phyloP scores from a whole-genome alignment of 2,113 vertebrate genomes.

The Puffinus mauretanicus region DNA sequence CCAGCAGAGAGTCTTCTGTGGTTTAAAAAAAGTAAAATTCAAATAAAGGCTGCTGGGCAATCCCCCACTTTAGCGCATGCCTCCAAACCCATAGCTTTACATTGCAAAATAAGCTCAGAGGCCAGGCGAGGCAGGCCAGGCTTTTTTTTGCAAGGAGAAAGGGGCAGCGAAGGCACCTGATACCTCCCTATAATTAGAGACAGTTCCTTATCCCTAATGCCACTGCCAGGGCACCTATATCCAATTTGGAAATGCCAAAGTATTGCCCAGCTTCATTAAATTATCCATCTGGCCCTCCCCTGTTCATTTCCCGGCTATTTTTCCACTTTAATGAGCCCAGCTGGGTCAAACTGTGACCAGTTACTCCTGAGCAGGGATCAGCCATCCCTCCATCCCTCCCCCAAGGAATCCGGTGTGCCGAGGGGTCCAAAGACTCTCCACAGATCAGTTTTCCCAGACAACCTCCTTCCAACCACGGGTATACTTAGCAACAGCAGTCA shows the following conservation, averaged over 20 bases:
- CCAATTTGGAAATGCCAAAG: not conserved
- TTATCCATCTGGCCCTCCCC: constrained; percentile 5
- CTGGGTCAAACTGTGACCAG: not conserved
- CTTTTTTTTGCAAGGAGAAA: constrained; percentile 14
- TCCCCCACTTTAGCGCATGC: not conserved
- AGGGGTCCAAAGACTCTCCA: constrained; percentile 14
- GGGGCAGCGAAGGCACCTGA: constrained; percentile 25
- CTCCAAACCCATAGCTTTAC: not conserved
- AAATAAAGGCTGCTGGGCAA: not conserved
- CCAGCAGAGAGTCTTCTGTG: not conserved
- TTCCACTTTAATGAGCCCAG: constrained; percentile 6
- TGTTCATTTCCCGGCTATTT: not conserved
- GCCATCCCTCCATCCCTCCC: not conserved
- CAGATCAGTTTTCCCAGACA: constrained; percentile 49
- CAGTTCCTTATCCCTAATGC: not conserved
- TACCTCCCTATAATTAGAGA: constrained; percentile 32
- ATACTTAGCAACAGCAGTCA: constrained; percentile 65
- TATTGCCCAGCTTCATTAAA: not conserved
- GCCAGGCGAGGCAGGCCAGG: not conserved
- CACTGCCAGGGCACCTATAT: not conserved
- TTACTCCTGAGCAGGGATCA: not conserved
- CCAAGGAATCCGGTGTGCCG: not conserved
- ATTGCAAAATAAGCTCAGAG: not conserved
- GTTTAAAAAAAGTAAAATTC: not conserved
- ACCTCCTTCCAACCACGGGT: constrained; percentile 1